A percentile compares a stretch with the other conserved stretches of the same genome.
Evolutionary conservation across 2,113 vertebrate genomes (phyloP).

Genomic region (Chelonoidis abingdonii): DNA sequence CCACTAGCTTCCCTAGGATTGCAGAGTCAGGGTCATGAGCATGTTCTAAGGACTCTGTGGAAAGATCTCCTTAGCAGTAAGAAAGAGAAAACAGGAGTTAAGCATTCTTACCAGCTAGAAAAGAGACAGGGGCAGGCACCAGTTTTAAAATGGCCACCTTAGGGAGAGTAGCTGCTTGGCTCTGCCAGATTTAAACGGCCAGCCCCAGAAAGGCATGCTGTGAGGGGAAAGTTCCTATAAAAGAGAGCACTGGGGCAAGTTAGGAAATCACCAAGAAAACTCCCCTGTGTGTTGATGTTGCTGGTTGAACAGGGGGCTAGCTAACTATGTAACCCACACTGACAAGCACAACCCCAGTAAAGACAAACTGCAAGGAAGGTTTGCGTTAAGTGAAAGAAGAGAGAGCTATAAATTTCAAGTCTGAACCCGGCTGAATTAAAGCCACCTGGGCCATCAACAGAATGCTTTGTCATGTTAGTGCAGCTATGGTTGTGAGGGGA

Average conservation of each 20-base stretch:
- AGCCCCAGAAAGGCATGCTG: not conserved
- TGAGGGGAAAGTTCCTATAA: not conserved
- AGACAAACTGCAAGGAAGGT: not conserved
- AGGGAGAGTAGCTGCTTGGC: not conserved
- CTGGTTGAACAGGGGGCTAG: fast-evolving
- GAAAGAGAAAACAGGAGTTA: conserved; percentile 43
- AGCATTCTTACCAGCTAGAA: not conserved
- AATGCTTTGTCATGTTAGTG: conserved; percentile 29
- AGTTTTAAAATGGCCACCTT: not conserved
- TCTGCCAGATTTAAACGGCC: conserved; percentile 9
- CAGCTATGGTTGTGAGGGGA: conserved; percentile 4
- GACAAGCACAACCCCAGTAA: fast-evolving
- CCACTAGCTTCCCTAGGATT: conserved; percentile 51
- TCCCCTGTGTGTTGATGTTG: fast-evolving
- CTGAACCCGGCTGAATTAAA: not conserved
- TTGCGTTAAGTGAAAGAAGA: not conserved
- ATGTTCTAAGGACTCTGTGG: not conserved
- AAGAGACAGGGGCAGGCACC: conserved; percentile 40
- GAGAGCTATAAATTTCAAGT: not conserved
- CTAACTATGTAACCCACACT: fast-evolving
- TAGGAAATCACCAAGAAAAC: not conserved
- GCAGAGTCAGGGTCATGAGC: conserved; percentile 36
- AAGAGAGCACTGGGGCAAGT: not conserved
- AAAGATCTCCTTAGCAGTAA: not conserved
- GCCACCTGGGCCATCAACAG: not conserved